Base-by-base conservation (phyloP, 2,113 vertebrate species). In the Cricetomys ansorgei region DNA sequence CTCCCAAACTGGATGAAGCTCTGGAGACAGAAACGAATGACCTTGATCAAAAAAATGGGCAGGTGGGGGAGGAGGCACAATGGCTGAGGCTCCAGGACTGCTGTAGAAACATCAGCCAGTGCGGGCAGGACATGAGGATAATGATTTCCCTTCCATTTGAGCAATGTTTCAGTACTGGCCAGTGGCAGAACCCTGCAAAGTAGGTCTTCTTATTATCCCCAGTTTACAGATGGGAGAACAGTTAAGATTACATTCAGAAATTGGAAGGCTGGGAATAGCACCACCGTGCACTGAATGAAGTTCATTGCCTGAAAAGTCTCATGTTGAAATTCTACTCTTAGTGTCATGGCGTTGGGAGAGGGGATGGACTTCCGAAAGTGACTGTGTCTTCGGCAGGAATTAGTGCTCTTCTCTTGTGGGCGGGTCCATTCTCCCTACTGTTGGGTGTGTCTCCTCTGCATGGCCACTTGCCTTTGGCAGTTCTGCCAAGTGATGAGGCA, bases 21-120 rank as follows among this genome's bases (percentile, higher is more conserved):
- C 57, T 73, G 34, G n/a, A 88, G 94, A 94, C 76, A 96, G 85
- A 96, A 97, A 97, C 83, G 92, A 94, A 97, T 97, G 95, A 94
- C 19, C 64, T 92, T 89, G 95, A 83, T 97, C 83, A 79, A 91
- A 92, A 83, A 89, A 72, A 88, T 43, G 81, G 96, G 64, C 94
- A 97, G 88, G 31, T 92, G 17, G 50, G 48, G 50, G 92, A 95
- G 85, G 83, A 92, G n/a, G 53, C 92, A 25, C 94, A 92, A 96
- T 96, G 89, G 81, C 94, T 79, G 85, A 94, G 88, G 55, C 37
- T 88, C 75, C 70, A 48, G 34, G 31, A 55, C 70, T 50, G 80
- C 10, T 70, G 88, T 65, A 59, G 43, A 92, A 91, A 13, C 73
- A 67, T 19, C 34, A 25, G 53, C 85, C 79, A 88, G 85, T 40